These are phyloP conservation scores for Enteromius argenteus DNA, from an alignment of 2,797 vertebrate genomes.

Conservation along the genomic window DNA sequence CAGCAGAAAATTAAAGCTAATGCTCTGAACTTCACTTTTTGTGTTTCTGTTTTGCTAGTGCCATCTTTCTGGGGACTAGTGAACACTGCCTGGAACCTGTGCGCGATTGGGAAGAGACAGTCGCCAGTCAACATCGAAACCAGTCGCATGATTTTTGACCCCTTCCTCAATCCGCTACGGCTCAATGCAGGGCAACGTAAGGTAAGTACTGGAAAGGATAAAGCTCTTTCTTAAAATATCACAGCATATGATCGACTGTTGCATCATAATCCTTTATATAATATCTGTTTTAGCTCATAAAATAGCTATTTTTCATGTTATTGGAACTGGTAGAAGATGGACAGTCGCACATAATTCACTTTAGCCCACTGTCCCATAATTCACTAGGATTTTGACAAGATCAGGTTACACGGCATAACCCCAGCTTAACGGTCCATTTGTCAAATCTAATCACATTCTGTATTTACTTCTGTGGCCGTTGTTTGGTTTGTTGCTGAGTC, in stretches of 20 bases:
- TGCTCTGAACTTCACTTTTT: slow-evolving; percentile 18
- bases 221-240: background rate
- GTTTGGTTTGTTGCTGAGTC: slow-evolving; percentile 12
- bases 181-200: slow-evolving; percentile 60
- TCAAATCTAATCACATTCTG: slow-evolving; percentile 38
- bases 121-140: slow-evolving; percentile 64
- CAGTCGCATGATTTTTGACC: slow-evolving; percentile 64
- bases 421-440: slow-evolving; percentile 32
- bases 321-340: background rate
- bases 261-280: slow-evolving; percentile 12
- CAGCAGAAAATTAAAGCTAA: background rate
- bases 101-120: slow-evolving; percentile 63
- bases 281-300: background rate
- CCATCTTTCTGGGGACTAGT: slow-evolving; percentile 67
- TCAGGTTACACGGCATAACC: background rate
- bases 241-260: background rate
- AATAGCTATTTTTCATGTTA: background rate
- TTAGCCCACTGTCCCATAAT: slow-evolving; percentile 8
- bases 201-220: slow-evolving; percentile 39
- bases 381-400: slow-evolving; percentile 27
- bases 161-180: slow-evolving; percentile 60
- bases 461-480: slow-evolving; percentile 21
- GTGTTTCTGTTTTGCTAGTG: slow-evolving; percentile 50
- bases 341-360: background rate
- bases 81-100: slow-evolving; percentile 66